Conservation (phyloP, 2,113 vertebrate species). For the Hippopotamus amphibius region DNA sequence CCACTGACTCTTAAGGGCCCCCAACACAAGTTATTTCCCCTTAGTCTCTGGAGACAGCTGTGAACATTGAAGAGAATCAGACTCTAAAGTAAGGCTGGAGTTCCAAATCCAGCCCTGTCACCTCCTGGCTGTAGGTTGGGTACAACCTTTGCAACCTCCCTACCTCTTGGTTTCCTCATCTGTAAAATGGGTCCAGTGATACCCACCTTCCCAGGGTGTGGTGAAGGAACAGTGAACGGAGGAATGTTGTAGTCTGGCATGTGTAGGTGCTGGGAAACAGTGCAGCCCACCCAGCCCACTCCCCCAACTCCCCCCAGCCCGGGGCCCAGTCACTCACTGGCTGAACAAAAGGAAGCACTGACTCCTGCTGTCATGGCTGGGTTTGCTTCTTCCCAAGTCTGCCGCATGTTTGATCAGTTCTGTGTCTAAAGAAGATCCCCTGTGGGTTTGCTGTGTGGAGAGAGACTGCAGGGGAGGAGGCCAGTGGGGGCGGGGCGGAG, state of each 20-base stretch:
- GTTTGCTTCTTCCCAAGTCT: not conserved
- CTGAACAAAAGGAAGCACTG: not conserved
- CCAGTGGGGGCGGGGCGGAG: not conserved
- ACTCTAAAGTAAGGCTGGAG: not conserved
- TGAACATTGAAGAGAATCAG: not conserved
- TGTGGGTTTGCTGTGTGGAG: not conserved
- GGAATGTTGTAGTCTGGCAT: rapidly evolving
- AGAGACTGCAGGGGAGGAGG: not conserved
- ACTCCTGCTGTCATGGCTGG: not conserved
- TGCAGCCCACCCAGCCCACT: not conserved
- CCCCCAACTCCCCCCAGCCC: rapidly evolving
- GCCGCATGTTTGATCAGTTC: not conserved
- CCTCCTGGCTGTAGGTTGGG: not conserved
- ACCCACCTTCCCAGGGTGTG: not conserved
- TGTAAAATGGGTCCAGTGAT: not conserved
- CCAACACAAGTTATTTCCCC: not conserved
- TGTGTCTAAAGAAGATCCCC: not conserved
- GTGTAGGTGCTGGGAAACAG: not conserved
- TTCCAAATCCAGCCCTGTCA: not conserved
- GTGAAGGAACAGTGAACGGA: not conserved
- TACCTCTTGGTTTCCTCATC: not conserved
- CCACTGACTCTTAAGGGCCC: not conserved
- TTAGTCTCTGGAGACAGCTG: not conserved
- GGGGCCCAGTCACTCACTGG: not conserved
- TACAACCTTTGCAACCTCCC: not conserved